A percentile compares a stretch with the other conserved stretches of the same genome.
phyloP scores from a whole-genome alignment of 2,888 invertebrate genomes.

The Tanytarsus gracilentus region DNA sequence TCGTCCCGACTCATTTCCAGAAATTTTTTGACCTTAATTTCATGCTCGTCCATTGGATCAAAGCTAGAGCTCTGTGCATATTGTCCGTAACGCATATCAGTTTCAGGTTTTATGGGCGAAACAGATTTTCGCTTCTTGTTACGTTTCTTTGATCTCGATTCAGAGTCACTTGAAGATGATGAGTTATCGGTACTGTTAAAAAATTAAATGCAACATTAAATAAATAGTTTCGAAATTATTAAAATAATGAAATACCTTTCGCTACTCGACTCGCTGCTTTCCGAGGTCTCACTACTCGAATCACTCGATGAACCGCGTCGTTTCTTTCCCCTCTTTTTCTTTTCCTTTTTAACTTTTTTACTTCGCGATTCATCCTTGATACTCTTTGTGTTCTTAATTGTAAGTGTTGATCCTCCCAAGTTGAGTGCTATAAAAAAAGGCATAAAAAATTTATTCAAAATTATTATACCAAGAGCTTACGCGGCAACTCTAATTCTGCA shows the following conservation, averaged over 20 bases:
- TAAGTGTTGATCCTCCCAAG: slow-evolving; percentile 29
- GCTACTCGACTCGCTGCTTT: slow-evolving; percentile 52
- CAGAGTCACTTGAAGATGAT: slow-evolving; percentile 51
- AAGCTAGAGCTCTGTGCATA: no score
- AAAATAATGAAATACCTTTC: no score
- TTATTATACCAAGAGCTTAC: slow-evolving; percentile 37
- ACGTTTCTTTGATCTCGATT: slow-evolving; percentile 48
- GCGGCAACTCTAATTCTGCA: slow-evolving; percentile 52
- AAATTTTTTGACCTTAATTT: slow-evolving; percentile 61
- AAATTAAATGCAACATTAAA: no score
- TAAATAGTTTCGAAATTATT: no score
- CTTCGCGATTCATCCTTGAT: slow-evolving; percentile 46
- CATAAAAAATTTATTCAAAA: slow-evolving; percentile 30
- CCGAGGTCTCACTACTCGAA: slow-evolving; percentile 41
- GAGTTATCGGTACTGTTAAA: slow-evolving; percentile 59
- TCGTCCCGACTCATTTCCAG: slow-evolving; percentile 72
- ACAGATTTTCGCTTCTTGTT: slow-evolving; percentile 57
- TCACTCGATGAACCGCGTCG: slow-evolving; percentile 50
- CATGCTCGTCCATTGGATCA: slow-evolving; percentile 53
- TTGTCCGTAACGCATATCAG: slow-evolving; percentile 62
- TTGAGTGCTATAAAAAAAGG: slow-evolving; percentile 33
- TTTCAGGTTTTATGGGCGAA: slow-evolving; percentile 67
- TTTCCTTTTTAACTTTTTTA: slow-evolving; percentile 54
- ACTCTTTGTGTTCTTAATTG: slow-evolving; percentile 30
- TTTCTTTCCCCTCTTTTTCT: slow-evolving; percentile 54